A percentile compares a stretch with the other conserved stretches of the same genome.
Evolutionary conservation across 2,113 vertebrate species (phyloP).

Genomic region (Eulacestoma nigropectus): DNA sequence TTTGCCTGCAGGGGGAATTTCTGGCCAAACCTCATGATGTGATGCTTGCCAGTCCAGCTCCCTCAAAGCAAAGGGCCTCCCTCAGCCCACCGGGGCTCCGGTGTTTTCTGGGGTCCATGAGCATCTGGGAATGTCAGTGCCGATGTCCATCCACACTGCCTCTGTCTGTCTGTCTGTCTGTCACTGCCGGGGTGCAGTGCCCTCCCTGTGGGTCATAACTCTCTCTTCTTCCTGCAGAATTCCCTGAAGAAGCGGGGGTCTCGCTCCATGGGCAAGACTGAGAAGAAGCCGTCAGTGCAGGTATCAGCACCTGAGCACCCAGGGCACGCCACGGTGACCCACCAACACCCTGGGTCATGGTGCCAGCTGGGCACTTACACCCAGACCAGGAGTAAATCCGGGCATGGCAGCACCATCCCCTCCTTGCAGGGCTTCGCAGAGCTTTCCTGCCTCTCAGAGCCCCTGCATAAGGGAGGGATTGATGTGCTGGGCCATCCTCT

Average conservation of each 20-base stretch:
- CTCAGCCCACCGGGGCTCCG: background rate
- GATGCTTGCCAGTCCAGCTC: background rate
- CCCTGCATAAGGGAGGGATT: constrained; percentile 1
- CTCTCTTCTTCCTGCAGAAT: constrained; percentile 74
- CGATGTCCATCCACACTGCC: fast-evolving
- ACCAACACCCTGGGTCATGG: fast-evolving
- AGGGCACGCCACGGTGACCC: background rate
- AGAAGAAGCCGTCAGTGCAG: constrained; percentile 89
- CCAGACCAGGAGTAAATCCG: background rate
- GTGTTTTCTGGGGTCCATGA: background rate
- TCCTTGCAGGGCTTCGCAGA: background rate
- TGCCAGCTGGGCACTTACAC: background rate
- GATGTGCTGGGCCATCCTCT: background rate
- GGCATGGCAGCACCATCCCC: background rate
- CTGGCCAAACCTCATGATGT: background rate
- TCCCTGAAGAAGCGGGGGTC: constrained; percentile 90
- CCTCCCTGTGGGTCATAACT: fast-evolving
- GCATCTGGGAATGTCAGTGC: background rate
- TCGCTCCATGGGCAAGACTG: constrained; percentile 85
- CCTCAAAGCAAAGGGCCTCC: background rate
- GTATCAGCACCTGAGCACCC: constrained; percentile 4
- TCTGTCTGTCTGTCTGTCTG: background rate
- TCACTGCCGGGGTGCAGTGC: background rate
- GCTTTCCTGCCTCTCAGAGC: background rate
- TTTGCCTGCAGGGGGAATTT: constrained; percentile 16